A percentile compares a stretch with the other conserved stretches of the same genome.
Conservation (phyloP, 2,888 invertebrate genomes). For the Hypselothyrea guttata region DNA sequence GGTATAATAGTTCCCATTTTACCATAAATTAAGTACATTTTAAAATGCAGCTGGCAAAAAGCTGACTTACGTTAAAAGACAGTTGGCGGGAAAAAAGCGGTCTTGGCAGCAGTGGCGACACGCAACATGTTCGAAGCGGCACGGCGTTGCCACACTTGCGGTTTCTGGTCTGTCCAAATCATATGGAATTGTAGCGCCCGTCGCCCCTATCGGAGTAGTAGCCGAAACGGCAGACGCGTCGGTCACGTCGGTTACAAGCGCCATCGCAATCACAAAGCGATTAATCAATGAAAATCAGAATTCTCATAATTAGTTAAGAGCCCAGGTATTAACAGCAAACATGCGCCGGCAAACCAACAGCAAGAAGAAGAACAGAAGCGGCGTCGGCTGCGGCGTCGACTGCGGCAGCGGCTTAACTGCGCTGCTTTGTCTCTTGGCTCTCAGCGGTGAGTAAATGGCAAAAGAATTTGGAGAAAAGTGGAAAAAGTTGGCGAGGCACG, state of each 20-base stretch:
- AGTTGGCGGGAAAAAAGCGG: neutral
- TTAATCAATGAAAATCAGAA: constrained; percentile 32
- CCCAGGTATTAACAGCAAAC: no score
- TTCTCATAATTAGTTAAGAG: no score
- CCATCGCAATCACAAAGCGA: constrained; percentile 2
- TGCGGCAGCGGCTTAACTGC: constrained; percentile 3
- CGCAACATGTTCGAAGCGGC: neutral
- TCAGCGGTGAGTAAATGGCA: constrained; percentile 42
- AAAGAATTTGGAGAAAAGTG: neutral
- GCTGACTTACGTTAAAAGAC: no score
- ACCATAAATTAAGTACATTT: no score
- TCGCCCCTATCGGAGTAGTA: no score
- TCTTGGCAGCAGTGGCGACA: no score
- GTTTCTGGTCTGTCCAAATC: no score
- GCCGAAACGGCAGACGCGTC: neutral
- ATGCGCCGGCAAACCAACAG: constrained; percentile 41
- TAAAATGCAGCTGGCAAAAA: no score
- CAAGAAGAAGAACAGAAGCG: constrained; percentile 3
- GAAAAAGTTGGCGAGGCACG: constrained; percentile 23
- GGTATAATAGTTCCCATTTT: no score
- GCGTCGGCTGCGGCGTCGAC: neutral
- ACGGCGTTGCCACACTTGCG: no score
- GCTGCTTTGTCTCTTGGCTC: constrained; percentile 14
- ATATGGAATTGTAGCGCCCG: no score
- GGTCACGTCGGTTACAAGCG: constrained; percentile 4